These are phyloP conservation scores for Erebia aethiops DNA, from an alignment of 2,888 invertebrate genomes.

Conservation along the genomic window DNA sequence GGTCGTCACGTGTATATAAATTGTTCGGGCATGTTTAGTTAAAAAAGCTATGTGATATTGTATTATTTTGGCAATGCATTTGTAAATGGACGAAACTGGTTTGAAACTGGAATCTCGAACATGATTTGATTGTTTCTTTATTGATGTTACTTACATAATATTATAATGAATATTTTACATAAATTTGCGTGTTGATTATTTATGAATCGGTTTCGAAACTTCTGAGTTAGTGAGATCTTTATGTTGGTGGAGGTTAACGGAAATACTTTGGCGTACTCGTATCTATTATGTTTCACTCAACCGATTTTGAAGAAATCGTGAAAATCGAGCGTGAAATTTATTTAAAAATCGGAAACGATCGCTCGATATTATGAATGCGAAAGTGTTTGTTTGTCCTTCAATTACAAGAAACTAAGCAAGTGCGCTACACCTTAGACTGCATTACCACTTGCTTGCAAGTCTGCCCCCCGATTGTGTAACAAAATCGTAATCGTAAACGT, in stretches of 20 bases:
- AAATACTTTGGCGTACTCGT: not conserved
- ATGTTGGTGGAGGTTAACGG: constrained; percentile 14
- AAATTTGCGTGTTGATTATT: not conserved
- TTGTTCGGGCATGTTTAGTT: too few relatives aligned
- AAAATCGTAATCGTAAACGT: too few relatives aligned
- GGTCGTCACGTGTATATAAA: too few relatives aligned
- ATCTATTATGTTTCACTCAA: constrained; percentile 1
- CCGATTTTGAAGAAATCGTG: not conserved
- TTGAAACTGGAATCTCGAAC: constrained; percentile 8
- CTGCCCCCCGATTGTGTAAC: too few relatives aligned
- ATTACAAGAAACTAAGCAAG: too few relatives aligned
- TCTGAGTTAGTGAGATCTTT: not conserved
- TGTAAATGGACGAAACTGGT: constrained; percentile 5
- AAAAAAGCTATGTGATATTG: not conserved
- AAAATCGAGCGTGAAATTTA: not conserved
- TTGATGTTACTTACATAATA: not conserved
- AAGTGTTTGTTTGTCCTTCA: too few relatives aligned
- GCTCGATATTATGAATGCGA: too few relatives aligned
- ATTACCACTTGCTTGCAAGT: too few relatives aligned
- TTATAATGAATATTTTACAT: not conserved
- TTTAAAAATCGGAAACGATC: too few relatives aligned
- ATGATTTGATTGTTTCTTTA: constrained; percentile 2
- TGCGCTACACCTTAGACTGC: too few relatives aligned
- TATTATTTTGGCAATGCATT: constrained; percentile 3
- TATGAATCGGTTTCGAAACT: not conserved